Base-by-base conservation (phyloP, 2,797 vertebrate genomes). In the Antrozous pallidus region DNA sequence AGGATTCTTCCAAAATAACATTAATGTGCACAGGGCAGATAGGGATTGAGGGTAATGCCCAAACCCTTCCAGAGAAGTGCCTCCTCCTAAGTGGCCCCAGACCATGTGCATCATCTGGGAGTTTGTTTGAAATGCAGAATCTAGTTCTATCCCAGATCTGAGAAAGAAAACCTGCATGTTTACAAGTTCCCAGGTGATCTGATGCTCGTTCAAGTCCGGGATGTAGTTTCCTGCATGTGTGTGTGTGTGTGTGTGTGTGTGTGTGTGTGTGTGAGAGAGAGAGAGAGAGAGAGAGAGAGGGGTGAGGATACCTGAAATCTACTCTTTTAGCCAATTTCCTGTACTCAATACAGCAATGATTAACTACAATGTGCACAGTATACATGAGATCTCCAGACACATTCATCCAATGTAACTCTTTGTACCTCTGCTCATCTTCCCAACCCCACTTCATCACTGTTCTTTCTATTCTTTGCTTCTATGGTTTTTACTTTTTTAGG, bases 11-110 rank as follows among this genome's bases (percentile, higher is more conserved):
- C 56, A 8, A 51, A 70, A 65, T 16, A n/a, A 26, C 3, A 33
- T 36, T 18, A 14, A 0, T 8, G 17, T 28, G 2, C 11, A n/a
- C 0, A 26, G n/a, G 28, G 24, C 0, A 26, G 40, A 28, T 11
- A 58, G 1, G 22, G 5, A 18, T 22, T 22, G 40, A 20, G 40
- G 3, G 14, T 10, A 28, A 47, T 16, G 8, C 69, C 33, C 7
- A 8, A 22, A 3, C 14, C 12, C 2, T 31, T 45, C 58, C 22
- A 45, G 45, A 65, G 71, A 61, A 79, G 36, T 1, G 20, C 5
- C 56, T 70, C 47, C 33, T 90, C 33, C 26, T 31, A 31, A 38
- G 36, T 0, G 6, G 69, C 47, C 38, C 6, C 58, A 56, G n/a
- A 67, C 26, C 38, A 79, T 2, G 0, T 31, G 31, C 12, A 6